phyloP scores from a whole-genome alignment of 2,888 invertebrate genomes.

The Chymomyza amoena region DNA sequence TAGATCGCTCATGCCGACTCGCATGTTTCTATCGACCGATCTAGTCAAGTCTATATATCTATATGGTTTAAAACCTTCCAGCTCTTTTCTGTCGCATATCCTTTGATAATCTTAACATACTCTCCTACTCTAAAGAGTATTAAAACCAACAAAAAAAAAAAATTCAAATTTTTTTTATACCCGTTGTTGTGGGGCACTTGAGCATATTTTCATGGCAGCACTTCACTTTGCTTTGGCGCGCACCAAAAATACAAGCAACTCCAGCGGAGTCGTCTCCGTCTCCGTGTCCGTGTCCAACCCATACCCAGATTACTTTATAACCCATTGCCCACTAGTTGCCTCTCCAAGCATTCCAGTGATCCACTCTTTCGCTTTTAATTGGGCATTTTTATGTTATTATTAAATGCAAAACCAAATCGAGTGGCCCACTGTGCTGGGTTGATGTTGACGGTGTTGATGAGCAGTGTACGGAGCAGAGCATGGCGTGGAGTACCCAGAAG shows the following conservation, averaged over 20 bases:
- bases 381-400: slow-evolving; percentile 57
- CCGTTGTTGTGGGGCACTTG: slow-evolving; percentile 44
- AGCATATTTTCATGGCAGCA: slow-evolving; percentile 49
- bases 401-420: slow-evolving; percentile 50
- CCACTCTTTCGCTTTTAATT: slow-evolving; percentile 59
- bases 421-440: slow-evolving; percentile 6
- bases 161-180: slow-evolving; percentile 35
- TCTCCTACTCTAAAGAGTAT: too few species aligned
- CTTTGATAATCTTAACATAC: too few species aligned
- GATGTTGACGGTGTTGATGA: neutral
- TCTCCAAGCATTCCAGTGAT: neutral
- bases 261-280: neutral
- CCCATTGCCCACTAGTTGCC: neutral
- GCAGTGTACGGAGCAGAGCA: slow-evolving; percentile 22
- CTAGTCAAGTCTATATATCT: too few species aligned
- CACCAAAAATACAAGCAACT: slow-evolving; percentile 32
- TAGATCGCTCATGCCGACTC: too few species aligned
- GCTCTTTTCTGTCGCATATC: too few species aligned
- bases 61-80: too few species aligned
- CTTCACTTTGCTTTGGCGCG: slow-evolving; percentile 52
- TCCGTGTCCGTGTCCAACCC: too few species aligned
- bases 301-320: neutral
- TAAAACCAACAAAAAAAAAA: too few species aligned
- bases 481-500: neutral
- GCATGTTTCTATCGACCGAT: too few species aligned